Percentiles rank a stretch among this genome's conserved stretches.
Evolutionary conservation across 2,113 vertebrate species (phyloP).

Genomic region (Myrmecophaga tridactyla): DNA sequence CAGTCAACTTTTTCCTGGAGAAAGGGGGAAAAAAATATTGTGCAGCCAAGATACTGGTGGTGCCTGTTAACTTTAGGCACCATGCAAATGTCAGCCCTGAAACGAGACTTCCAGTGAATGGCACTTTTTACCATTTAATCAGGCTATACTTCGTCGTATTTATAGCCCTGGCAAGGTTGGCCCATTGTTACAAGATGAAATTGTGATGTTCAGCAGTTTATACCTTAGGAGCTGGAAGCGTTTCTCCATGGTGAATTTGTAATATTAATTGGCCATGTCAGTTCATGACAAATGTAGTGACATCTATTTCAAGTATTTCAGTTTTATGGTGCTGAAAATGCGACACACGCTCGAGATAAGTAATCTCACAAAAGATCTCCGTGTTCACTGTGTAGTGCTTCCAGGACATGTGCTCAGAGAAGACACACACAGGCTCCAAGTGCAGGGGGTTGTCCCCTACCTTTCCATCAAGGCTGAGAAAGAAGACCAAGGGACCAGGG

Average conservation of each 20-base stretch:
- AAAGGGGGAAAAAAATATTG: neutral
- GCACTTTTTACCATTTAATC: slow-evolving; percentile 59
- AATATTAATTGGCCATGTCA: slow-evolving; percentile 81
- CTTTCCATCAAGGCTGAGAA: neutral
- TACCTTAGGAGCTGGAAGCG: slow-evolving; percentile 75
- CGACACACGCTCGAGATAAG: slow-evolving; percentile 69
- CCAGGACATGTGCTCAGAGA: slow-evolving; percentile 2
- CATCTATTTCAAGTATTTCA: slow-evolving; percentile 80
- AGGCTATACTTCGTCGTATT: slow-evolving; percentile 35
- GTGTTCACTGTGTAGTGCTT: neutral
- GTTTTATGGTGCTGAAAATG: slow-evolving; percentile 72
- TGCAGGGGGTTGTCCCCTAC: neutral
- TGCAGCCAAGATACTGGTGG: neutral
- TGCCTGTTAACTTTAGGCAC: slow-evolving; percentile 53
- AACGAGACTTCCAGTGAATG: slow-evolving; percentile 25
- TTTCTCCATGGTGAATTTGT: slow-evolving; percentile 79
- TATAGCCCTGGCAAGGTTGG: slow-evolving; percentile 70
- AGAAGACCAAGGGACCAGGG: too few relatives aligned
- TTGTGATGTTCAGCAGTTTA: slow-evolving; percentile 79
- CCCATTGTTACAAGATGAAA: slow-evolving; percentile 73
- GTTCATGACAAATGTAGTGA: slow-evolving; percentile 79
- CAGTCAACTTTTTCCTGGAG: slow-evolving; percentile 10
- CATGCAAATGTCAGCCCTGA: slow-evolving; percentile 30
- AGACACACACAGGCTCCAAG: neutral
- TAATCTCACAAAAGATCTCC: slow-evolving; percentile 72